phyloP scores from a whole-genome alignment of 1,140 invertebrate genomes.

The Thereuonema tuberculata region DNA sequence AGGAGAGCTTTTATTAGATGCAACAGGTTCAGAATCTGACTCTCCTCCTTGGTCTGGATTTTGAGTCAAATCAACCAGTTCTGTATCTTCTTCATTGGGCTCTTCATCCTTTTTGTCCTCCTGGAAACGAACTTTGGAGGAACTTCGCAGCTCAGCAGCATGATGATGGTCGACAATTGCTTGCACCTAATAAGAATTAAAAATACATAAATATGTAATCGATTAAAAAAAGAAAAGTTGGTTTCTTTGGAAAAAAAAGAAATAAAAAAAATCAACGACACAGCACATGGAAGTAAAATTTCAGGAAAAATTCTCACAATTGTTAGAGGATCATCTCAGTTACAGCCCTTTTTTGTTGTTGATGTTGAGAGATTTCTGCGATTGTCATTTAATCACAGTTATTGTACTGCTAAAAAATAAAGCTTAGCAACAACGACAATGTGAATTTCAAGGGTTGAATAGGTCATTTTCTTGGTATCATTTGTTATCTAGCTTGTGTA shows the following conservation, averaged over 20 bases:
- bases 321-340: no score
- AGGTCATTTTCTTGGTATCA: no score
- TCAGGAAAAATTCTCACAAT: no score
- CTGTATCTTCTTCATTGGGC: slow-evolving; percentile 14
- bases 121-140: slow-evolving; percentile 73
- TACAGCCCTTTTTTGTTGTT: no score
- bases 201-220: not conserved
- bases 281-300: no score
- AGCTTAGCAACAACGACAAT: no score
- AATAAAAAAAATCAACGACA: not conserved
- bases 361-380: no score
- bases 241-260: not conserved
- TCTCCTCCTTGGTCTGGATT: not conserved
- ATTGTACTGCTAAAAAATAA: no score
- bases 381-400: no score
- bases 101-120: slow-evolving; percentile 35
- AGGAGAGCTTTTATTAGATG: not conserved
- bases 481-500: no score
- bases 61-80: slow-evolving; percentile 1
- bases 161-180: slow-evolving; percentile 79
- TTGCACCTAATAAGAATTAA: slow-evolving; percentile 50
- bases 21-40: not conserved
- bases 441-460: no score
- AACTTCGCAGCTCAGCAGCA: slow-evolving; percentile 44
- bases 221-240: not conserved